Base-by-base conservation (phyloP, 2,888 invertebrate species). In the Monoplex corrugatus region DNA sequence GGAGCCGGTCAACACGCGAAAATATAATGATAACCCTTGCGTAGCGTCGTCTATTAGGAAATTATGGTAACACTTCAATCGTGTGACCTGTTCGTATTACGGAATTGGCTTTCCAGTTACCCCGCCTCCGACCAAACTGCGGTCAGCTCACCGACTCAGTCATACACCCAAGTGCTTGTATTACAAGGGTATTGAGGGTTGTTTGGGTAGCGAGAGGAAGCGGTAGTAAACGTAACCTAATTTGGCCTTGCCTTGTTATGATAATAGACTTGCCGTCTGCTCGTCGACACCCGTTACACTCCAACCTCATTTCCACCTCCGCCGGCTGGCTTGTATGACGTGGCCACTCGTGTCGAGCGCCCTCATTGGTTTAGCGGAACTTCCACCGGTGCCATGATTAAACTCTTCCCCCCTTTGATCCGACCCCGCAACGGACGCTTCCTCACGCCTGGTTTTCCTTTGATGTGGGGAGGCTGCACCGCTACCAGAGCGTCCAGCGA, bases 211-310 rank as follows among this genome's bases (percentile, higher is more conserved):
- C n/a, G n/a, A n/a, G n/a, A n/a, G n/a, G n/a, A n/a, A n/a, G n/a
- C n/a, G 75, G 45, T 83, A 16, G 83, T 83, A 84, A 84, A 57
- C 84, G 57, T 50, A 84, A 84, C 57, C 84, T 50, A 50, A 84
- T 84, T 84, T 84, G n/a, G 19, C 35, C 50, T 32, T 35, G 6
- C 35, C 35, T 35, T 35, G 45, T 23, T 23, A 3, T 35, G 19
- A 57, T 84, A 45, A 57, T 38, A 44, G 84, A 57, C n/a, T n/a
- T n/a, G n/a, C n/a, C n/a, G n/a, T n/a, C n/a, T n/a, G n/a, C n/a
- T n/a, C n/a, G n/a, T n/a, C n/a, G n/a, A n/a, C n/a, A n/a, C n/a
- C 43, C 40, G 78, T 80, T 84, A 84, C 50, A 50, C 50, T 84
- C 50, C 57, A 84, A 84, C 84, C 84, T 84, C 35, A 28, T 84